These are phyloP conservation scores for Halcyon malimbica DNA, from an alignment of 2,113 vertebrate genomes.

Conservation along the genomic window DNA sequence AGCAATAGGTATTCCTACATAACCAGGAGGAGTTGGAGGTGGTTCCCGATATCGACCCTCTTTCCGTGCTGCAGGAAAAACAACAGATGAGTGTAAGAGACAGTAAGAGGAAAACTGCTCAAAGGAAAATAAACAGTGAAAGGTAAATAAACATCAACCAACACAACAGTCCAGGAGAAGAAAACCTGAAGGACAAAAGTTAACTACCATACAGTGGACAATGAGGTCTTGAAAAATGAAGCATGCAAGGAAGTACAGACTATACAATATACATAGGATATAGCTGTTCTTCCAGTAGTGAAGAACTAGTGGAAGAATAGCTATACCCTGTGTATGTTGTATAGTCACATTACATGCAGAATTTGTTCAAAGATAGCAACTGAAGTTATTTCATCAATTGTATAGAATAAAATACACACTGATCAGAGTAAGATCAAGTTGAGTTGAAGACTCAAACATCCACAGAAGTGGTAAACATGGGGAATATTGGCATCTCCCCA, in stretches of 20 bases:
- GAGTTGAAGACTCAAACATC: neutral
- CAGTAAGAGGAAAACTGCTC: neutral
- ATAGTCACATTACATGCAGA: neutral
- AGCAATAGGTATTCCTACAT: slow-evolving; percentile 91
- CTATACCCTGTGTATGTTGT: too few relatives aligned
- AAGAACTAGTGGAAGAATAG: neutral
- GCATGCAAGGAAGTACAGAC: neutral
- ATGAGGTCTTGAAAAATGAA: neutral
- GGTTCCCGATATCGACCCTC: slow-evolving; percentile 94
- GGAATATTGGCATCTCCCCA: neutral
- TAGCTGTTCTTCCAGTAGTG: neutral
- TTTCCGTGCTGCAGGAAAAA: slow-evolving; percentile 84
- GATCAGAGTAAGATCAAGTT: neutral
- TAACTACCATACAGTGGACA: neutral
- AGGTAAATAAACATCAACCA: neutral
- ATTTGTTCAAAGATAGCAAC: neutral
- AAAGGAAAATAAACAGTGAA: neutral
- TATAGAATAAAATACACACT: neutral
- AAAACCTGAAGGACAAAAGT: neutral
- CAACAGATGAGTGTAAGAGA: slow-evolving; percentile 11
- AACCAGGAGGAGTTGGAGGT: slow-evolving; percentile 94
- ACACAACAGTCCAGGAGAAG: neutral
- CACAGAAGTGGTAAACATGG: neutral
- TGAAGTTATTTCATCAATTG: neutral
- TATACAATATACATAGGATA: neutral